These are phyloP conservation scores for Bruchidius siliquastri DNA, from an alignment of 2,888 invertebrate species.

Conservation along the genomic window DNA sequence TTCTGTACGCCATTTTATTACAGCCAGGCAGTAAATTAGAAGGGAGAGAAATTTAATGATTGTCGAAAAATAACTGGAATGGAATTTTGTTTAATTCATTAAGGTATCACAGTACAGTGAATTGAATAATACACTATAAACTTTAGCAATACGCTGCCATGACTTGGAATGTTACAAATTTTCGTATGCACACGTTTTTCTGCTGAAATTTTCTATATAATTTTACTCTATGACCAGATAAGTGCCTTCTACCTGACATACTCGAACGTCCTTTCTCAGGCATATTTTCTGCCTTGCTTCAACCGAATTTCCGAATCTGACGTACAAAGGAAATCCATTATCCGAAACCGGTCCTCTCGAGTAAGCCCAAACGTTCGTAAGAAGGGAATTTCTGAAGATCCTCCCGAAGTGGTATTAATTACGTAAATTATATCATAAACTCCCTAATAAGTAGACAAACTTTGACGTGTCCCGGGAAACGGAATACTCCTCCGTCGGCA, in stretches of 20 bases:
- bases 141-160: too few species aligned
- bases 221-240: too few species aligned
- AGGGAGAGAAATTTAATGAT: neutral
- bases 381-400: slow-evolving; percentile 19
- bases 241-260: neutral
- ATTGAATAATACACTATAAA: too few species aligned
- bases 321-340: neutral
- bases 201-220: too few species aligned
- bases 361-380: neutral
- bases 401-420: slow-evolving; percentile 26
- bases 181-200: too few species aligned
- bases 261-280: neutral
- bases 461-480: slow-evolving; percentile 19
- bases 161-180: too few species aligned
- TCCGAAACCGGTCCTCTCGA: neutral
- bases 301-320: neutral
- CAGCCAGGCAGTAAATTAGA: neutral
- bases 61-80: too few species aligned
- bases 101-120: too few species aligned
- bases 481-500: slow-evolving; percentile 2
- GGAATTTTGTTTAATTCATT: too few species aligned
- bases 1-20: slow-evolving; percentile 17
- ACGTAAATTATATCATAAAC: slow-evolving; percentile 24
- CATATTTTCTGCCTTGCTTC: neutral
- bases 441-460: slow-evolving; percentile 24